Percentiles rank a stretch among this genome's conserved stretches.
phyloP scores from a whole-genome alignment of 2,888 invertebrate genomes.

The Dione juno region DNA sequence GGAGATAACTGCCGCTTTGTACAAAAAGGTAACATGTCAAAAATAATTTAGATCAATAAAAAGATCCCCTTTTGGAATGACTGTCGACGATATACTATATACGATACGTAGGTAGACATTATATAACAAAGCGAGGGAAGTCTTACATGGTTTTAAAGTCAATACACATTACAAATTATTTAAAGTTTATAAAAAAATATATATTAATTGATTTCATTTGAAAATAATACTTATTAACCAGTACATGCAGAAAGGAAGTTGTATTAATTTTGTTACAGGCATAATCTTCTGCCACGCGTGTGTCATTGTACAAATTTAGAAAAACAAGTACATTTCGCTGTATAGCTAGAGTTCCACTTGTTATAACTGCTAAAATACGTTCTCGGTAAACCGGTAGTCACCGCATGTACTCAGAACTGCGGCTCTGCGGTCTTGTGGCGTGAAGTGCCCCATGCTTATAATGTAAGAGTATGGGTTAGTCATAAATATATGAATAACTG shows the following conservation, averaged over 20 bases:
- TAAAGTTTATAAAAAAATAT: not conserved
- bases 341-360: constrained; percentile 29
- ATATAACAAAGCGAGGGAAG: constrained; percentile 11
- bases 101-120: constrained; percentile 9
- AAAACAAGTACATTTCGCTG: constrained; percentile 24
- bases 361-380: constrained; percentile 34
- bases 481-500: constrained; percentile 23
- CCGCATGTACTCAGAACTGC: constrained; percentile 30
- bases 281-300: constrained; percentile 13
- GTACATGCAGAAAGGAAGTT: not conserved
- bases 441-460: constrained; percentile 31
- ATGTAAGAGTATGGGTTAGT: constrained; percentile 24
- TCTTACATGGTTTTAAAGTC: constrained; percentile 7
- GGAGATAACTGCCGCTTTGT: constrained; percentile 18
- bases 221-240: no score
- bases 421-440: constrained; percentile 27
- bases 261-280: not conserved
- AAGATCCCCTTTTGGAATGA: constrained; percentile 22
- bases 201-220: no score
- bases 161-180: no score
- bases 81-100: not conserved
- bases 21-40: constrained; percentile 21
- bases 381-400: constrained; percentile 30
- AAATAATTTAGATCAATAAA: constrained; percentile 28
- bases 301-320: constrained; percentile 21